Percentiles rank a stretch among this genome's conserved stretches.
phyloP scores from a whole-genome alignment of 2,797 vertebrate genomes.

The Cyclopterus lumpus region DNA sequence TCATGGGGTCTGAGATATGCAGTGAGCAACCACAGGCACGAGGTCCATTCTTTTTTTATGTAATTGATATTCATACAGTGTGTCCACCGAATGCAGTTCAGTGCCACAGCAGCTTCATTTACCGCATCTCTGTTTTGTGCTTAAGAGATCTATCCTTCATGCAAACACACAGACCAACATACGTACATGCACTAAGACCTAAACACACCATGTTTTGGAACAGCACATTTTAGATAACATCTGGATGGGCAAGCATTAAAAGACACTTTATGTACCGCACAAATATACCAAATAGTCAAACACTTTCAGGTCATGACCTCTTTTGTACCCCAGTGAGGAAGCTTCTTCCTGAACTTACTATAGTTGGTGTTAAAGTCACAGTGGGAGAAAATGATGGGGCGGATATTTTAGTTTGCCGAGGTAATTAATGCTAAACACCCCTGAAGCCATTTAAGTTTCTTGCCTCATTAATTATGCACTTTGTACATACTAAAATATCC shows the following conservation, averaged over 20 bases:
- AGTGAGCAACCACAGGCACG: not conserved
- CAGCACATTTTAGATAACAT: not conserved
- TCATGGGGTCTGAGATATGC: constrained; percentile 9
- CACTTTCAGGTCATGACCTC: constrained; percentile 37
- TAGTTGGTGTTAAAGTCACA: constrained; percentile 53
- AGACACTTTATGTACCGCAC: not conserved
- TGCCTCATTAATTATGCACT: constrained; percentile 85
- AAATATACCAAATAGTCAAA: not conserved
- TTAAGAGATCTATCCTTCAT: not conserved
- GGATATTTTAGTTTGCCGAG: constrained; percentile 81
- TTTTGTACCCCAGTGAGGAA: constrained; percentile 29
- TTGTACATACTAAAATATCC: constrained; percentile 84
- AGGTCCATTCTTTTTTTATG: not conserved
- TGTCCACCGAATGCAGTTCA: not conserved
- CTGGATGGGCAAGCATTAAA: constrained; percentile 3
- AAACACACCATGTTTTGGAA: not conserved
- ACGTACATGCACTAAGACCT: not conserved
- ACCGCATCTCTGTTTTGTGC: not conserved
- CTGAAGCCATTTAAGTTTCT: constrained; percentile 84
- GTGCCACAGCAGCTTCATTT: not conserved
- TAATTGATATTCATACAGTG: constrained; percentile 4
- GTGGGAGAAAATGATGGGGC: constrained; percentile 65
- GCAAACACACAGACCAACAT: not conserved
- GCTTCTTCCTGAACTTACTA: constrained; percentile 17
- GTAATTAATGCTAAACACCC: constrained; percentile 82